Evolutionary conservation across 1,140 invertebrate species (phyloP), one percentile per base, ranked within the genome.

Genomic region (Psix sp.): DNA sequence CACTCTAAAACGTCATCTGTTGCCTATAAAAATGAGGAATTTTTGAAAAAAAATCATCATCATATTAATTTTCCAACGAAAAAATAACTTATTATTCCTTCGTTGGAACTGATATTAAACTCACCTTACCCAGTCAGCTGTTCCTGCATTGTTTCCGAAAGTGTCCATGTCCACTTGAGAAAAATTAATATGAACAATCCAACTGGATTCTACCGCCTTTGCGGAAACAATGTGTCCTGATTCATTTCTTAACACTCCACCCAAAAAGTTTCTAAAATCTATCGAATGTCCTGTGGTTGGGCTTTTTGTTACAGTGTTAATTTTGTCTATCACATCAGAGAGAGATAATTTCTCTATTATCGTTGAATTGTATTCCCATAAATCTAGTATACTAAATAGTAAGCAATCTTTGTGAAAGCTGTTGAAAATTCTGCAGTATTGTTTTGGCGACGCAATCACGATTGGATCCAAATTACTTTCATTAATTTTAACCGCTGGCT

Each of bases 101-200:
- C 5, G 18, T 63, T 59, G 52, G 40, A 21, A 15, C n/a, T 24
- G 29, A 36, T 11, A 5, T 7, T 29, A 7, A 24, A 76, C 77
- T 76, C 48, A 86, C 84, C 81, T 84, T 87, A 91, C 92, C 91
- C 91, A 92, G 74, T 93, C 91, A 77, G 92, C 91, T 20, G 93
- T 93, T 52, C 93, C 93, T 9, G 91, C 90, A 33, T 89, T 85
- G 77, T 93, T 93, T 51, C 91, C 91, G 38, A 88, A 85, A 79
- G 91, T 89, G 76, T 91, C 86, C 82, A 90, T 89, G 74, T 92
- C 86, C 0, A 93, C 88, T 33, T 86, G 82, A 0, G 90, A 88
- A 84, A 92, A 92, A 84, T 93, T 93, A 0, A 94, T 88, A 65
- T 89, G 82, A 26, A 91, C 88, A 66, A 91, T 90, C 90, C 92